Evolutionary conservation across 2,888 invertebrate genomes (phyloP).

Genomic region (Sipha maydis): DNA sequence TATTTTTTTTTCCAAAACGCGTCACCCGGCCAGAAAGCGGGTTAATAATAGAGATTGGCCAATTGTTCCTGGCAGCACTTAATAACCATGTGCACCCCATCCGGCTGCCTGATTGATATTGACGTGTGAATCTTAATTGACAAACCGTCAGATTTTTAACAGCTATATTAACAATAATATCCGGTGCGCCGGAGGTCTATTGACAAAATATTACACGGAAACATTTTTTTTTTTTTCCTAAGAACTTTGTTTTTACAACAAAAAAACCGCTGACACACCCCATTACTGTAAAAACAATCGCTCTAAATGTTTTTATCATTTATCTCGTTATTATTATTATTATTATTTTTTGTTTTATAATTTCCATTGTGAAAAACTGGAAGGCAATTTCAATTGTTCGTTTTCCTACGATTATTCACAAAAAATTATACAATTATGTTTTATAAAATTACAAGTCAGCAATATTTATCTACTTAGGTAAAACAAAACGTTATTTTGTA

Average conservation of each 20-base stretch:
- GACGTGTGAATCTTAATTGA: constrained; percentile 62
- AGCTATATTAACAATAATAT: constrained; percentile 56
- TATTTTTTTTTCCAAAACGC: not conserved
- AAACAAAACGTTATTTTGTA: not conserved
- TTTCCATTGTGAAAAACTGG: constrained; percentile 7
- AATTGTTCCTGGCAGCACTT: constrained; percentile 56
- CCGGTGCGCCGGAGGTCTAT: constrained; percentile 54
- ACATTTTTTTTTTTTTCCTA: constrained; percentile 15
- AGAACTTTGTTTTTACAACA: not conserved
- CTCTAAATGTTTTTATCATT: not conserved
- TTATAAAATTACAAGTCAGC: not conserved
- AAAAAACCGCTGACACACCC: constrained; percentile 34
- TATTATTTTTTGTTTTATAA: not conserved
- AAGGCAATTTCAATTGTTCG: constrained; percentile 30
- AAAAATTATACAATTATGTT: not conserved
- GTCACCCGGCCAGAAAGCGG: constrained; percentile 30
- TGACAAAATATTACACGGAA: constrained; percentile 29
- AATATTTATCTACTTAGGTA: not conserved
- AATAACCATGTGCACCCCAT: constrained; percentile 54
- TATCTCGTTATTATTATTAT: not conserved
- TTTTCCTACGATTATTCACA: constrained; percentile 10
- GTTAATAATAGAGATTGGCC: constrained; percentile 60
- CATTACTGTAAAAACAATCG: not conserved
- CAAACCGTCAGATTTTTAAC: constrained; percentile 53
- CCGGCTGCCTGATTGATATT: constrained; percentile 61